Percentiles rank a stretch among this genome's conserved stretches.
Conservation (phyloP, 1,140 invertebrate genomes). For the Trigoniulus corallinus region DNA sequence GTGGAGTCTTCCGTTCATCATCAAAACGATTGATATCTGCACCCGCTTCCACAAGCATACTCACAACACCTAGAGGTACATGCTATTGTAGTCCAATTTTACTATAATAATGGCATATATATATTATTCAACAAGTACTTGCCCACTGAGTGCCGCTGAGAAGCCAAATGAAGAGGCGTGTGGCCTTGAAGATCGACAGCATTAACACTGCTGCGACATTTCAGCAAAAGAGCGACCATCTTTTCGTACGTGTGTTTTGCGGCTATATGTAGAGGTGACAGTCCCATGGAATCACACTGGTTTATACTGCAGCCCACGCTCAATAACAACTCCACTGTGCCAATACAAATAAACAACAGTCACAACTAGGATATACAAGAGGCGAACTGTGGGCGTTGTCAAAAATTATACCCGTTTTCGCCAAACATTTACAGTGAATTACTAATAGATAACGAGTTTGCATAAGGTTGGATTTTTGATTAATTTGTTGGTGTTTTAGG, state of each 20-base stretch:
- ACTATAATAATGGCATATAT: not conserved
- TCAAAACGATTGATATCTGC: conserved; percentile 11
- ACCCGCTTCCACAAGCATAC: conserved; percentile 11
- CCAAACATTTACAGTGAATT: too few relatives aligned
- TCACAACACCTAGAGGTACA: conserved; percentile 4
- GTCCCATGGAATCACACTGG: conserved; percentile 17
- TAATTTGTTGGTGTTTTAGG: too few relatives aligned
- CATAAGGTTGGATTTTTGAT: too few relatives aligned
- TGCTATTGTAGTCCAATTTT: not conserved
- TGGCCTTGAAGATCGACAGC: conserved; percentile 12
- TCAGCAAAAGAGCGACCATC: conserved; percentile 14
- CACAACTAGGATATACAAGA: too few relatives aligned
- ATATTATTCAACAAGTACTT: not conserved
- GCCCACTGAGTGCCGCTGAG: conserved; percentile 11
- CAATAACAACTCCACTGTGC: conserved; percentile 17
- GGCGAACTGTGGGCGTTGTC: too few relatives aligned
- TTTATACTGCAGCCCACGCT: conserved; percentile 18
- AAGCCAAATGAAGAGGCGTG: conserved; percentile 15
- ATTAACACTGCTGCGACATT: conserved; percentile 15
- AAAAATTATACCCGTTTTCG: too few relatives aligned
- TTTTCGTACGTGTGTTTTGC: conserved; percentile 14
- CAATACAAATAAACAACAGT: too few relatives aligned
- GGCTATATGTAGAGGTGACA: conserved; percentile 18
- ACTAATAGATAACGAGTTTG: too few relatives aligned
- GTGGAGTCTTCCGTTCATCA: conserved; percentile 8